phyloP scores from a whole-genome alignment of 2,113 vertebrate species.

The Ictalurus punctatus region DNA sequence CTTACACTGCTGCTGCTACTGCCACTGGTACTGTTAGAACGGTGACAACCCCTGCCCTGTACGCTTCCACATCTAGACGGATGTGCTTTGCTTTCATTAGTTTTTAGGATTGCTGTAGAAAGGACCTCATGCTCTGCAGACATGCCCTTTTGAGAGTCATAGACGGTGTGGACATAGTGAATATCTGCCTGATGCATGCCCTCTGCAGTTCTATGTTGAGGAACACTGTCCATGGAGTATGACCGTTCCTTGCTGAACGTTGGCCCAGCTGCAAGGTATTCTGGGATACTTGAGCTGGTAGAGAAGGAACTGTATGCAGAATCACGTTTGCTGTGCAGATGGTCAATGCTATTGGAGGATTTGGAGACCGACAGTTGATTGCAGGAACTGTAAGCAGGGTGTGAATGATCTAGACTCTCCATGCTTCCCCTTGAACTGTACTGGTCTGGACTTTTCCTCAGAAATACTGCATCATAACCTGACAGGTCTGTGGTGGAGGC shows the following conservation, averaged over 20 bases:
- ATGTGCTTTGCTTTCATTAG: constrained; percentile 54
- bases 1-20: constrained; percentile 58
- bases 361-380: constrained; percentile 87
- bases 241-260: constrained; percentile 76
- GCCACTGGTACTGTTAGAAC: constrained; percentile 47
- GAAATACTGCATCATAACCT: constrained; percentile 78
- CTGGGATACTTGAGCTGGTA: constrained; percentile 89
- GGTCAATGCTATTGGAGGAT: constrained; percentile 92
- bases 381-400: constrained; percentile 82
- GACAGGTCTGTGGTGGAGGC: constrained; percentile 89
- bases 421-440: constrained; percentile 96
- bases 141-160: constrained; percentile 75
- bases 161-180: constrained; percentile 80
- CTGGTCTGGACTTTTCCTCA: constrained; percentile 90
- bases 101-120: constrained; percentile 64
- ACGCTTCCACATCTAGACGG: constrained; percentile 41
- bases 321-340: constrained; percentile 93
- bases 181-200: constrained; percentile 86
- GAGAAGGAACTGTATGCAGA: constrained; percentile 97
- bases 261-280: constrained; percentile 75
- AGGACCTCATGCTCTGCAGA: constrained; percentile 83
- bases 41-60: constrained; percentile 62
- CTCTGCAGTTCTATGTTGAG: constrained; percentile 55
- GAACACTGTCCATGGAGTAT: constrained; percentile 76
- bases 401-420: constrained; percentile 88